Percentiles rank a stretch among this genome's conserved stretches.
phyloP scores from a whole-genome alignment of 2,888 invertebrate genomes.

The Phragmatobia fuliginosa region DNA sequence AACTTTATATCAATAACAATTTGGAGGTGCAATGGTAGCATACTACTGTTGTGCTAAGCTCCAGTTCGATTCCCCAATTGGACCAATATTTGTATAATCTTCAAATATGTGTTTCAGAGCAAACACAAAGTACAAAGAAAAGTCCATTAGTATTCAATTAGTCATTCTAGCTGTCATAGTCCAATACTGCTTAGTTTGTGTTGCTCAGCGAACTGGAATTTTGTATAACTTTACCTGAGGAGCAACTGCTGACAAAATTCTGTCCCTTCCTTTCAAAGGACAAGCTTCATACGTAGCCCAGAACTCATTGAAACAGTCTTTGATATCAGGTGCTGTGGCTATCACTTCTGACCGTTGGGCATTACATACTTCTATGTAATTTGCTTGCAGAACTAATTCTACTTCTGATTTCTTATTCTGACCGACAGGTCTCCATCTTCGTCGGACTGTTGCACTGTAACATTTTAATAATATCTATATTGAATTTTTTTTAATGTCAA shows the following conservation, averaged over 20 bases:
- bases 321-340: slow-evolving; percentile 88
- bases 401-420: slow-evolving; percentile 89
- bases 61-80: too few relatives aligned
- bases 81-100: too few relatives aligned
- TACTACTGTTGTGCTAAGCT: too few relatives aligned
- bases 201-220: too few relatives aligned
- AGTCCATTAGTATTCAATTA: too few relatives aligned
- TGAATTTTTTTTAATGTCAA: background rate
- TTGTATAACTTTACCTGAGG: too few relatives aligned
- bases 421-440: slow-evolving; percentile 89
- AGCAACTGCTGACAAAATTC: slow-evolving; percentile 92
- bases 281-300: slow-evolving; percentile 89
- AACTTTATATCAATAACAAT: too few relatives aligned
- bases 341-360: slow-evolving; percentile 77
- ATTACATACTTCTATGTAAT: slow-evolving; percentile 89
- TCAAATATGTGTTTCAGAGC: too few relatives aligned
- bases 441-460: slow-evolving; percentile 91
- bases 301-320: slow-evolving; percentile 90
- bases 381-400: slow-evolving; percentile 90
- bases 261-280: slow-evolving; percentile 91
- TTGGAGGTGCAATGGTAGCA: too few relatives aligned
- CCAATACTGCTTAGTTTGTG: too few relatives aligned
- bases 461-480: background rate
- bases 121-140: too few relatives aligned
- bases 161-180: too few relatives aligned